Evolutionary conservation across 35 echinoderm and acorn worm genomes (phyloP).

Genomic region (Stichopus chloronotus): DNA sequence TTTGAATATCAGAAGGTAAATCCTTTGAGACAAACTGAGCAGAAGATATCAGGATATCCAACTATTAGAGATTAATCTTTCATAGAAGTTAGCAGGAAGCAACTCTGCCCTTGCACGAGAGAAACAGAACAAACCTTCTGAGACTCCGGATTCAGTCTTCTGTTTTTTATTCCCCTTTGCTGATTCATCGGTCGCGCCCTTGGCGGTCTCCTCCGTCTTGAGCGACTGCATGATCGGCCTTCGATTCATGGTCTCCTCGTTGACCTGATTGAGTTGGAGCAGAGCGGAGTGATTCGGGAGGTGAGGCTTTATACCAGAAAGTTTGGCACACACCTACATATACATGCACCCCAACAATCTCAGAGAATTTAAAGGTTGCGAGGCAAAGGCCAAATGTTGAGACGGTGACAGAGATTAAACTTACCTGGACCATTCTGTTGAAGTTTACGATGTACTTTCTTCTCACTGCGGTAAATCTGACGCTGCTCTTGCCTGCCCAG

Average conservation of each 20-base stretch:
- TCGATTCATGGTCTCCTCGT: constrained; percentile 96
- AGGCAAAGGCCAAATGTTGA: too few relatives aligned
- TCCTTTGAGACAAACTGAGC: too few relatives aligned
- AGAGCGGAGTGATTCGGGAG: background rate
- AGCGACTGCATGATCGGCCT: constrained; percentile 97
- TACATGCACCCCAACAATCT: background rate
- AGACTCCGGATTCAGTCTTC: constrained; percentile 64
- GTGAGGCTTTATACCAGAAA: background rate
- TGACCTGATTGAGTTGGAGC: constrained; percentile 57
- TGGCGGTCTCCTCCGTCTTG: constrained; percentile 61
- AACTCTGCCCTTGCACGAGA: too few relatives aligned
- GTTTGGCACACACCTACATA: background rate
- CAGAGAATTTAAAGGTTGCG: background rate
- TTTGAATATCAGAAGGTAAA: too few relatives aligned
- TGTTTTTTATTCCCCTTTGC: constrained; percentile 75
- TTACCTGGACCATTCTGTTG: constrained; percentile 97
- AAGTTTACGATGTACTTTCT: constrained; percentile 94
- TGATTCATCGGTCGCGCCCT: constrained; percentile 62
- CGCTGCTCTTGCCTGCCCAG: constrained; percentile 91
- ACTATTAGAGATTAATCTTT: too few relatives aligned
- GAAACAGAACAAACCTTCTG: constrained; percentile 47
- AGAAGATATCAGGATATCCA: too few relatives aligned
- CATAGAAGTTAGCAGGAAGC: too few relatives aligned
- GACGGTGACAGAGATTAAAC: background rate
- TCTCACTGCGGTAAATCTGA: constrained; percentile 91